Evolutionary conservation across 2,797 vertebrate genomes (phyloP), one percentile per base, ranked within the genome.

Genomic region (Acanthurus tractus): DNA sequence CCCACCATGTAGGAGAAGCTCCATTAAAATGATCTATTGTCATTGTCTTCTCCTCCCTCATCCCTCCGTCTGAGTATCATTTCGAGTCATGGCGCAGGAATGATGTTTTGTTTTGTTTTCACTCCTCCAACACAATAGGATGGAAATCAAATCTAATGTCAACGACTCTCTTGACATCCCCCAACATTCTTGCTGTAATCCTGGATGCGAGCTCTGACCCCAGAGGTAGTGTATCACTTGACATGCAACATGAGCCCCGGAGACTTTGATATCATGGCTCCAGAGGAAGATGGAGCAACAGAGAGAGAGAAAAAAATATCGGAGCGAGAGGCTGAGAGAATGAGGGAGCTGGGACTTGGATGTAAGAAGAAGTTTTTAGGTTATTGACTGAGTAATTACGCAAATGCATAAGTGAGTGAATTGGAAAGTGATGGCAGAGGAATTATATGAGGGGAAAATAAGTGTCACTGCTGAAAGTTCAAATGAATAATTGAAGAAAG

Each of bases 171-270:
- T 0, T 14, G 8, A 63, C 48, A 40, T 56, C 48, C n/a, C 4
- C 0, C 0, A 73, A 67, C 63, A 61, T 63, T 74, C 40, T 45
- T 10, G 18, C 10, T 17, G 14, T 69, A 52, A 72, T 78, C 68
- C 61, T 70, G 23, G 18, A 63, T 56, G 71, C 71, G 50, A 56
- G 48, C 34, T 68, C 49, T 68, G 78, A 80, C 68, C 62, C 66
- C 8, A 17, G 13, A 29, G 12, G 71, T 58, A 25, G 44, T 40
- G 34, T 20, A 12, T 76, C 63, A 42, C 22, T 64, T 23, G 1
- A 52, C 67, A 44, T 74, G 65, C 34, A 67, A 80, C 48, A 69
- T 36, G 50, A 48, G 42, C 50, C 50, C 4, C 2, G 14, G 50
- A 56, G 50, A 52, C 56, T 71, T 61, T 76, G 52, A 46, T 63